phyloP scores from a whole-genome alignment of 1,140 invertebrate genomes.

The Caenorhabditis latens region DNA sequence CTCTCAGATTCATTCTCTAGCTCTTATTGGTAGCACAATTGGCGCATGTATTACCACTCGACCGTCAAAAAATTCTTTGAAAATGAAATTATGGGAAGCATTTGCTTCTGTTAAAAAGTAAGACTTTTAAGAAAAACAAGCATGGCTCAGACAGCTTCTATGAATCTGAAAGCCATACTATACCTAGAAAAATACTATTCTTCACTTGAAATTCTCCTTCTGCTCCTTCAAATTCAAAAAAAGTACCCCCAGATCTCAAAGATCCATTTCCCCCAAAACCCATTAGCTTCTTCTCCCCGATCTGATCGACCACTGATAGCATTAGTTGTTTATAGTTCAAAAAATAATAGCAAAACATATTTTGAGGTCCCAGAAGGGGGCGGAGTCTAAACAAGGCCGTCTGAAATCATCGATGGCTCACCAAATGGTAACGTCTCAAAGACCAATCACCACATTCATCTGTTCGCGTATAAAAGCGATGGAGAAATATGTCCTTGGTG shows the following conservation, averaged over 20 bases:
- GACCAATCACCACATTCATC: conserved; percentile 21
- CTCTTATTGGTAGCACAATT: too few relatives aligned
- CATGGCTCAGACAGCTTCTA: too few relatives aligned
- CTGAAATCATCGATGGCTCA: conserved; percentile 6
- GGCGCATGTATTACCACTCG: too few relatives aligned
- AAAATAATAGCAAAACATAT: neutral
- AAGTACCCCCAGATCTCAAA: neutral
- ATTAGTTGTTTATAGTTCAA: neutral
- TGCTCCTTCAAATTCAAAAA: neutral
- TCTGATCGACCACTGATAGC: neutral
- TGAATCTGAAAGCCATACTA: too few relatives aligned
- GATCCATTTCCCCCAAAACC: neutral
- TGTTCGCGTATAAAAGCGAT: conserved; percentile 10
- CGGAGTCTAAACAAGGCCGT: neutral
- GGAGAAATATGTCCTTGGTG: conserved; percentile 12
- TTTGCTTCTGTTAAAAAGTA: too few relatives aligned
- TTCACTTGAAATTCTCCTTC: too few relatives aligned
- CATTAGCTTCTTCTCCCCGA: neutral
- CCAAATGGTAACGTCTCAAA: conserved; percentile 30
- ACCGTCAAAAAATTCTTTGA: too few relatives aligned
- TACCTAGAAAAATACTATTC: too few relatives aligned
- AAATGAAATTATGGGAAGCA: too few relatives aligned
- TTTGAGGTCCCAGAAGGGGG: conserved; percentile 17
- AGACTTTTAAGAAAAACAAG: too few relatives aligned
- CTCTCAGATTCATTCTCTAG: too few relatives aligned